Evolutionary conservation across 2,797 vertebrate genomes (phyloP), one percentile per base, ranked within the genome.

Genomic region (Valencia hispanica): DNA sequence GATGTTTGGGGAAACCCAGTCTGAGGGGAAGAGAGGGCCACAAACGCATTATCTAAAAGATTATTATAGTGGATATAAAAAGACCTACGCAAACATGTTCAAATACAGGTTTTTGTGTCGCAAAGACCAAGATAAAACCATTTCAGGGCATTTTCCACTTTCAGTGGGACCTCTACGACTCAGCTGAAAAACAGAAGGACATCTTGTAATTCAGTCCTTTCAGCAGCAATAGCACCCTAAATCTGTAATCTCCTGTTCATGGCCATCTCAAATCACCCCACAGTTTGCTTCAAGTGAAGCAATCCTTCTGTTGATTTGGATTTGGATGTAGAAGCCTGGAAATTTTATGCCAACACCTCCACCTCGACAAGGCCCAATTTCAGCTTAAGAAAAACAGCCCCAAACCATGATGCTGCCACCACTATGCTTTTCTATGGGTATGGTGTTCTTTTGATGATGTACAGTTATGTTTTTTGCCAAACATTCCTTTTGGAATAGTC

Each of bases 1-100:
- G 1, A 25, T 6, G 0, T 88, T 81, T 87, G 84, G 92, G 89
- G 86, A 92, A 93, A 91, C 84, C 86, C 89, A 71, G 69, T 68
- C 30, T 78, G 25, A 22, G 32, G 70, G 27, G 20, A 73, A 1
- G 36, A 75, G 51, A 47, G 43, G 22, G 84, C 17, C 48, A 18
- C 5, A 50, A 50, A 47, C 87, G 74, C 51, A 6, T 5, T 53
- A 53, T 25, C 22, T 53, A 14, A 66, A 39, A 5, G 10, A 66
- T 41, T 32, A 61, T 8, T 14, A 66, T 27, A 18, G 17, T 27
- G 11, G 12, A 61, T 66, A 25, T 25, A 66, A 5, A 63, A 66
- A n/a, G n/a, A 5, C 10, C 9, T 11, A 22, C 11, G 41, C 39
- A 66, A 12, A 36, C 3, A 39, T 63, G 8, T 36, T 25, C 8